Evolutionary conservation across 2,113 vertebrate genomes (phyloP).

Genomic region (Elgaria multicarinata): DNA sequence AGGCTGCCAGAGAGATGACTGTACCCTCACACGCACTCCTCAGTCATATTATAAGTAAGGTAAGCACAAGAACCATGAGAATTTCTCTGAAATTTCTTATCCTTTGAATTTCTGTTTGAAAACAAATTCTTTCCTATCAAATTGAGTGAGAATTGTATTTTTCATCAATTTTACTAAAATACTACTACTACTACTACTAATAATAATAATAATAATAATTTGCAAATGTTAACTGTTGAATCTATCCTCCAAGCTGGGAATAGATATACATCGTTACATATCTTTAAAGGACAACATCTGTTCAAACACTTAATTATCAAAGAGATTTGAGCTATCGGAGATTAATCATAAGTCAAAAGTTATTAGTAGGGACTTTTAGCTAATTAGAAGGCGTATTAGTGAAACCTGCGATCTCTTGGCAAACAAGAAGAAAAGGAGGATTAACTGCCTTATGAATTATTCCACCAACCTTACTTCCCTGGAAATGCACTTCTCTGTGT

Average conservation of each 20-base stretch:
- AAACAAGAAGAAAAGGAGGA: not conserved
- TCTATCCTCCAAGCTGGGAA: not conserved
- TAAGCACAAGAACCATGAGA: too few relatives aligned
- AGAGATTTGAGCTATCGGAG: not conserved
- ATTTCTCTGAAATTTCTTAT: too few relatives aligned
- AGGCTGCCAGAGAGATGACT: too few relatives aligned
- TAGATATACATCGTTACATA: not conserved
- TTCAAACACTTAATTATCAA: conserved; percentile 3
- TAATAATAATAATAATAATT: not conserved
- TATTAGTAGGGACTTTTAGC: not conserved
- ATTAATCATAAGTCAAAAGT: not conserved
- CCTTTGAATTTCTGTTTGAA: too few relatives aligned
- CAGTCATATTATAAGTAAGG: too few relatives aligned
- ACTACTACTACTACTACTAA: too few relatives aligned
- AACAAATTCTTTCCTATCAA: too few relatives aligned
- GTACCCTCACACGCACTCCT: too few relatives aligned
- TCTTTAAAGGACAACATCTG: not conserved
- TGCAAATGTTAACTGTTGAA: not conserved
- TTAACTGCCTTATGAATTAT: not conserved
- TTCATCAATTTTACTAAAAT: not conserved
- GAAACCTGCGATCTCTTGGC: not conserved
- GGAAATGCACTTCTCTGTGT: not conserved
- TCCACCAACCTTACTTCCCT: not conserved
- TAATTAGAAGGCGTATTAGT: not conserved
- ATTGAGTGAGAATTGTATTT: not conserved